phyloP scores from a whole-genome alignment of 2,797 vertebrate genomes.

The Furcifer pardalis region DNA sequence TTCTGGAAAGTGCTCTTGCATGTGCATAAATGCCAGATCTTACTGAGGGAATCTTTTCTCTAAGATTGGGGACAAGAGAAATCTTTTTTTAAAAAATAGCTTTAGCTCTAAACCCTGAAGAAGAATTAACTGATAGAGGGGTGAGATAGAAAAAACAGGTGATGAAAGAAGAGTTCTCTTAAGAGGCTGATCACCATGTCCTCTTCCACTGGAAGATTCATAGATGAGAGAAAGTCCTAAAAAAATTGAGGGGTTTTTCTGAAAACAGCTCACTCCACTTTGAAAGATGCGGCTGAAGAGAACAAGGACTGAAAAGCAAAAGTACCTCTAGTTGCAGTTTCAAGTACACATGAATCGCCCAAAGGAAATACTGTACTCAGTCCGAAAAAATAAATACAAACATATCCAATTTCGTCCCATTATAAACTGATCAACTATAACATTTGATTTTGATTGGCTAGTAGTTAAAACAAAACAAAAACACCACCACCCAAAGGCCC shows the following conservation, averaged over 20 bases:
- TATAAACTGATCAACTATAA: not conserved
- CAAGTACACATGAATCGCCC: no score
- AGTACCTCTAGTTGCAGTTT: rapidly evolving
- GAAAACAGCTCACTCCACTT: not conserved
- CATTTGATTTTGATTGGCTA: not conserved
- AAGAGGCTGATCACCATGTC: not conserved
- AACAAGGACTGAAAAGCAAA: not conserved
- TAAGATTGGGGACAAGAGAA: no score
- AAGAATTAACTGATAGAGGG: no score
- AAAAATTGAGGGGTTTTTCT: not conserved
- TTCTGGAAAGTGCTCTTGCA: no score
- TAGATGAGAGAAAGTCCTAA: not conserved
- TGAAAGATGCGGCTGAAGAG: not conserved
- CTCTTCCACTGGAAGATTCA: not conserved
- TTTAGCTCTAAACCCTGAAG: no score
- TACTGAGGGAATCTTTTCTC: no score
- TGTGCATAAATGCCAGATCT: no score
- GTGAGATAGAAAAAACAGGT: no score
- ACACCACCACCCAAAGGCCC: not conserved
- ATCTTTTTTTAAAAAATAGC: no score
- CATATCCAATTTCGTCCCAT: not conserved
- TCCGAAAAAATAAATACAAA: slow-evolving; percentile 19
- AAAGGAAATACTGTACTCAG: not conserved
- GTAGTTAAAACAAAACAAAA: slow-evolving; percentile 5
- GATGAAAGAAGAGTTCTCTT: not conserved